These are phyloP conservation scores for Taphrorychus bicolor DNA, from an alignment of 2,888 invertebrate genomes.

Conservation along the genomic window DNA sequence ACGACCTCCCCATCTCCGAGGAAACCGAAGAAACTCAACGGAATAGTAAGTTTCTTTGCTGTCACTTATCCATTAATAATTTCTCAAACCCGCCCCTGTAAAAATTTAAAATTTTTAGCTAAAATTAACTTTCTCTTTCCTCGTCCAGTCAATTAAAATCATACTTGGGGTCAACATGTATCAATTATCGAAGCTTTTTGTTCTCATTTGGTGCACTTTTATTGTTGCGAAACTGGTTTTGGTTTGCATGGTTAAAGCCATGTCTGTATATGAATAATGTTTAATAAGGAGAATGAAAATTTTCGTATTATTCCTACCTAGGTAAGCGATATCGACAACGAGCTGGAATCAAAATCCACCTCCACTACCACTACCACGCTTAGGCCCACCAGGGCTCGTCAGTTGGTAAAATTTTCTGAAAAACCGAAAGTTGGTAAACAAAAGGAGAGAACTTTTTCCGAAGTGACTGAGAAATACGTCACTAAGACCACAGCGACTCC, in stretches of 20 bases:
- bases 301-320: not conserved
- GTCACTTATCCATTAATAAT: not conserved
- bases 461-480: too few species aligned
- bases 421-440: conserved; percentile 19
- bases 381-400: conserved; percentile 46
- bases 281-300: not conserved
- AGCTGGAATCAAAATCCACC: conserved; percentile 46
- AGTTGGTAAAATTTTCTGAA: conserved; percentile 31
- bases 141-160: conserved; percentile 20
- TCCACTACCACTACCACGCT: conserved; percentile 41
- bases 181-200: conserved; percentile 13
- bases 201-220: conserved; percentile 12
- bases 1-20: conserved; percentile 1
- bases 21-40: conserved; percentile 19
- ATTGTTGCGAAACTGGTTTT: conserved; percentile 1
- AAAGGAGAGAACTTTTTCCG: not conserved
- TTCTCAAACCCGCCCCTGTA: not conserved
- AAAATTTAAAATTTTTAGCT: not conserved
- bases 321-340: conserved; percentile 46
- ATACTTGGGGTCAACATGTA: conserved; percentile 30
- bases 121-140: conserved; percentile 29
- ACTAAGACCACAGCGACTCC: conserved; percentile 19
- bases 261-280: not conserved
- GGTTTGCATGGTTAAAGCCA: not conserved
- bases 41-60: conserved; percentile 16